These are phyloP conservation scores for Coenonympha arcania DNA, from an alignment of 2,888 invertebrate species.

Conservation along the genomic window DNA sequence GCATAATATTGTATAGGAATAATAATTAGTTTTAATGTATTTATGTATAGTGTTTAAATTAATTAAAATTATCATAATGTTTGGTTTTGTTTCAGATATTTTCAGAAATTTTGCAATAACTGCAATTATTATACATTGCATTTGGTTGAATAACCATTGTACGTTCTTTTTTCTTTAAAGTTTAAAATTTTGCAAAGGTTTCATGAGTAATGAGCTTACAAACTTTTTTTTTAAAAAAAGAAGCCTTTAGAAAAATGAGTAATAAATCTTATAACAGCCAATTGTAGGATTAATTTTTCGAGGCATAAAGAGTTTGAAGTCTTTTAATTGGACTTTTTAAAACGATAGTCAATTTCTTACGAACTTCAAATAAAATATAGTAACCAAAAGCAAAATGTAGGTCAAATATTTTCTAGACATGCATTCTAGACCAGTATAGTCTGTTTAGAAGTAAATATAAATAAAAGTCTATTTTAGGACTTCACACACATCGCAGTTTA, in stretches of 20 bases:
- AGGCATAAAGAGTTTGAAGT: background rate
- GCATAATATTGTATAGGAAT: background rate
- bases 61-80: background rate
- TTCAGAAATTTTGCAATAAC: background rate
- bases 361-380: background rate
- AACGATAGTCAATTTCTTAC: background rate
- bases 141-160: too few relatives aligned
- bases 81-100: background rate
- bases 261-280: conserved; percentile 1
- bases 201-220: background rate
- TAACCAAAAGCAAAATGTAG: too few relatives aligned
- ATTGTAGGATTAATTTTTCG: conserved; percentile 5
- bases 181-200: background rate
- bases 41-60: too few relatives aligned
- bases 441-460: too few relatives aligned
- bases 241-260: background rate
- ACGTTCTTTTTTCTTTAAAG: background rate
- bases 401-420: too few relatives aligned
- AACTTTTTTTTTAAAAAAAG: background rate
- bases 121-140: background rate
- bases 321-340: background rate
- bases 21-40: background rate
- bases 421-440: too few relatives aligned
- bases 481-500: too few relatives aligned
- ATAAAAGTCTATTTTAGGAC: too few relatives aligned